These are phyloP conservation scores for Cryptotis parvus DNA, from an alignment of 2,113 vertebrate genomes.

Conservation along the genomic window DNA sequence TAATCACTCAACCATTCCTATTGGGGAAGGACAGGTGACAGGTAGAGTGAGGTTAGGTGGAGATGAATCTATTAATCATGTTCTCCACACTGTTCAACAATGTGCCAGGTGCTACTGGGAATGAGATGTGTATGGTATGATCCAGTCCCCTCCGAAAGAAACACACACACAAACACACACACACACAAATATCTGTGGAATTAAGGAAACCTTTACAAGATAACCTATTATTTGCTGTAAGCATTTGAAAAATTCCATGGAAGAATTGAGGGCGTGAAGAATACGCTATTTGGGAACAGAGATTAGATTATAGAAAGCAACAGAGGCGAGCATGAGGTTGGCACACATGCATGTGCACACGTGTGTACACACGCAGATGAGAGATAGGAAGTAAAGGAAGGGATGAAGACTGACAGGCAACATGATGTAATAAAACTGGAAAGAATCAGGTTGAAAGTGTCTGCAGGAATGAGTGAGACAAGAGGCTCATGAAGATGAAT, in stretches of 20 bases:
- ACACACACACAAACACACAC: background rate
- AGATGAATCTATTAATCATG: conserved; percentile 28
- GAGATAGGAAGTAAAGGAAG: background rate
- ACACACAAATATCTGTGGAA: background rate
- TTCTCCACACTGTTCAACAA: background rate
- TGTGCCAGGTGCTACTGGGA: background rate
- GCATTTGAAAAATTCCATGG: background rate
- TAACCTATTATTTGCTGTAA: background rate
- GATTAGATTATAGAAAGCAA: background rate
- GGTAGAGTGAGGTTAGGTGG: conserved; percentile 28
- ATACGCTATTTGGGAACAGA: background rate
- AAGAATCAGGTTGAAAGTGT: background rate
- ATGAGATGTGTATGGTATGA: conserved; percentile 34
- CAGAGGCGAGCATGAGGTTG: background rate
- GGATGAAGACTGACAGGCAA: background rate
- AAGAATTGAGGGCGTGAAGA: background rate
- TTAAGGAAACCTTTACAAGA: background rate
- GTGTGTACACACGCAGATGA: no score
- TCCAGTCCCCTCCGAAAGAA: conserved; percentile 9
- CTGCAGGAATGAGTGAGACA: background rate
- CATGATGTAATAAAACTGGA: background rate
- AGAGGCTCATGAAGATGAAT: conserved; percentile 42
- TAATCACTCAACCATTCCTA: conserved; percentile 57
- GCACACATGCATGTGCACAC: background rate
- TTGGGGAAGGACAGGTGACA: conserved; percentile 25